A percentile compares a stretch with the other conserved stretches of the same genome.
Evolutionary conservation across 1,140 invertebrate genomes (phyloP).

Genomic region (Drosophila ficusphila): DNA sequence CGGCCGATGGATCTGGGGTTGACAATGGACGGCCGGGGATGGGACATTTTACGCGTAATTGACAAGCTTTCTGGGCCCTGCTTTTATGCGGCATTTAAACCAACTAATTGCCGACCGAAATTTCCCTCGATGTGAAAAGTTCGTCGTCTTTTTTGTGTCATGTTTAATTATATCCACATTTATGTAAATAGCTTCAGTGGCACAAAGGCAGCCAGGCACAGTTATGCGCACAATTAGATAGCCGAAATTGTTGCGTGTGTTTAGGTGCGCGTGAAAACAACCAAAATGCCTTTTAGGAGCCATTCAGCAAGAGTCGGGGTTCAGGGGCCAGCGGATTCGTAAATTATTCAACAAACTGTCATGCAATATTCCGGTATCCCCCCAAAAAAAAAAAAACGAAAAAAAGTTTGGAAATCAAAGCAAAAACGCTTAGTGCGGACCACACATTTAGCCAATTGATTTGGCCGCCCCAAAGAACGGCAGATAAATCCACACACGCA

Average conservation of each 20-base stretch:
- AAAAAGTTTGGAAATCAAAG: constrained; percentile 61
- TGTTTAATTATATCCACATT: constrained; percentile 82
- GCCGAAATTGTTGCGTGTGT: constrained; percentile 77
- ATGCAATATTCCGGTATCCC: constrained; percentile 62
- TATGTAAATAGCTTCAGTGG: constrained; percentile 72
- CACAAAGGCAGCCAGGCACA: too few relatives aligned
- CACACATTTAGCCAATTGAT: constrained; percentile 74
- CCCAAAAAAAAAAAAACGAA: not conserved
- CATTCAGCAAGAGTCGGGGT: constrained; percentile 47
- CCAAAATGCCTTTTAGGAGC: constrained; percentile 31
- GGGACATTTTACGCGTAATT: constrained; percentile 72
- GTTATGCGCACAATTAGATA: constrained; percentile 72
- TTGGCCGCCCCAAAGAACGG: constrained; percentile 28
- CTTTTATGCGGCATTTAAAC: constrained; percentile 83
- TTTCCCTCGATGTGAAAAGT: constrained; percentile 67
- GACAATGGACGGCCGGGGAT: constrained; percentile 32
- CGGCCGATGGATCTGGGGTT: constrained; percentile 11
- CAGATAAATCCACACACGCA: constrained; percentile 43
- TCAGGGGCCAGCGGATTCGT: constrained; percentile 56
- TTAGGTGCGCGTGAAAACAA: constrained; percentile 78
- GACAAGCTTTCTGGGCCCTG: constrained; percentile 65
- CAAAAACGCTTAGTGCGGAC: constrained; percentile 56
- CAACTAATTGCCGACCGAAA: constrained; percentile 72
- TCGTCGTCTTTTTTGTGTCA: constrained; percentile 62
- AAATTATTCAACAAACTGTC: constrained; percentile 83